Percentiles rank a stretch among this genome's conserved stretches.
phyloP scores from a whole-genome alignment of 2,113 vertebrate genomes.

The Neoarius graeffei region DNA sequence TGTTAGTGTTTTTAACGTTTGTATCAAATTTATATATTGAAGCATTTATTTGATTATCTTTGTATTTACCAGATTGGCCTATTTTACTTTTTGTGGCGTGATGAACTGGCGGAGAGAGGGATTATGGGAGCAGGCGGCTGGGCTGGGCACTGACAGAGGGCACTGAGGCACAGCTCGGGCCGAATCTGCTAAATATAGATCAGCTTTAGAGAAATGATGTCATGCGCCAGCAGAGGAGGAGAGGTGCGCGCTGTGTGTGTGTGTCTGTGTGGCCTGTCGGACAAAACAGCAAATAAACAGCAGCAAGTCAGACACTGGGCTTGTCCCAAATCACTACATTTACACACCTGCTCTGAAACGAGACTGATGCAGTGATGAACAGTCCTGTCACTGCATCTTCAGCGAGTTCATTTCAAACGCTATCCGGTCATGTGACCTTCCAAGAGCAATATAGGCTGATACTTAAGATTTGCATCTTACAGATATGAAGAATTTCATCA shows the following conservation, averaged over 20 bases:
- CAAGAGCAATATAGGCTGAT: neutral
- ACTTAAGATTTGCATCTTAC: neutral
- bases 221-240: constrained; percentile 58
- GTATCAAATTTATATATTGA: neutral
- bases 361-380: neutral
- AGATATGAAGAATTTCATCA: neutral
- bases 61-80: neutral
- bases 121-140: constrained; percentile 49
- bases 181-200: constrained; percentile 76
- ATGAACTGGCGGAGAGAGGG: constrained; percentile 57
- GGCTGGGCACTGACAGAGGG: constrained; percentile 67
- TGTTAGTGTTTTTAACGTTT: neutral
- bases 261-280: neutral
- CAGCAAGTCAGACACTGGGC: neutral
- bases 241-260: neutral
- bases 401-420: neutral
- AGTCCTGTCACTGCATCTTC: neutral
- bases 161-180: constrained; percentile 69
- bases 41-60: neutral
- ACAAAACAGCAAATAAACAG: constrained; percentile 14
- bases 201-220: constrained; percentile 72
- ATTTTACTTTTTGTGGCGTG: constrained; percentile 33
- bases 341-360: constrained; percentile 1
- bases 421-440: neutral
- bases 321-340: constrained; percentile 6